phyloP scores from a whole-genome alignment of 1,140 invertebrate genomes.

The Sminthurinus signatus region DNA sequence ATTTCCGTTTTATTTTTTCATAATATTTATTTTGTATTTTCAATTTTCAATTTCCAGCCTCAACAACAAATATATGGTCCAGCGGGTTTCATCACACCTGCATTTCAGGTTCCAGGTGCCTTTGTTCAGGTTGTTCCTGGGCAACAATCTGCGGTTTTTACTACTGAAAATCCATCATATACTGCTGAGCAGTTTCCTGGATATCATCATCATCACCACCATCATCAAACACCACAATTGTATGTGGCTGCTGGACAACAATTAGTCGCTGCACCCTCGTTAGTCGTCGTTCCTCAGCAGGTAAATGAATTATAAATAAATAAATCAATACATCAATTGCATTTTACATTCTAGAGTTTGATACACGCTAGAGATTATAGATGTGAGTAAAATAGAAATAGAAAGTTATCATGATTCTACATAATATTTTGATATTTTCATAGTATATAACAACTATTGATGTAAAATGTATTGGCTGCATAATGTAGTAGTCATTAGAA shows the following conservation, averaged over 20 bases:
- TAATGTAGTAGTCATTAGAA: no score
- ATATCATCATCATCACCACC: conserved; percentile 20
- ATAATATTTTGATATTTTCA: no score
- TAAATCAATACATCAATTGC: no score
- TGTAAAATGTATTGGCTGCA: no score
- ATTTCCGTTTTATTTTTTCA: no score
- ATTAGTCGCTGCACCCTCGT: conserved; percentile 25
- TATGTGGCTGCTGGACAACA: conserved; percentile 27
- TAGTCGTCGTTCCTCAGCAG: conserved; percentile 32
- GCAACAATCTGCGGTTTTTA: conserved; percentile 40
- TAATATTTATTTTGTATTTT: no score
- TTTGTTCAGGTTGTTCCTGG: conserved; percentile 26
- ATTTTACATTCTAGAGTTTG: no score
- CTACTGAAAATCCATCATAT: conserved; percentile 38
- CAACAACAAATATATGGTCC: conserved; percentile 38
- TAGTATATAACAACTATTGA: no score
- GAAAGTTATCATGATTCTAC: no score
- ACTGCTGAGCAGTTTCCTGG: conserved; percentile 27
- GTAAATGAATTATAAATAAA: conserved; percentile 20
- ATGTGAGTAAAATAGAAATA: no score
- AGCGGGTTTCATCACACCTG: conserved; percentile 28
- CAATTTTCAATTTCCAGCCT: conserved; percentile 32
- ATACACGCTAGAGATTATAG: no score
- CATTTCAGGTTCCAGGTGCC: conserved; percentile 20
- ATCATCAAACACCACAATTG: conserved; percentile 16